Conservation (phyloP, 2,113 vertebrate species). For the Scomber scombrus region DNA sequence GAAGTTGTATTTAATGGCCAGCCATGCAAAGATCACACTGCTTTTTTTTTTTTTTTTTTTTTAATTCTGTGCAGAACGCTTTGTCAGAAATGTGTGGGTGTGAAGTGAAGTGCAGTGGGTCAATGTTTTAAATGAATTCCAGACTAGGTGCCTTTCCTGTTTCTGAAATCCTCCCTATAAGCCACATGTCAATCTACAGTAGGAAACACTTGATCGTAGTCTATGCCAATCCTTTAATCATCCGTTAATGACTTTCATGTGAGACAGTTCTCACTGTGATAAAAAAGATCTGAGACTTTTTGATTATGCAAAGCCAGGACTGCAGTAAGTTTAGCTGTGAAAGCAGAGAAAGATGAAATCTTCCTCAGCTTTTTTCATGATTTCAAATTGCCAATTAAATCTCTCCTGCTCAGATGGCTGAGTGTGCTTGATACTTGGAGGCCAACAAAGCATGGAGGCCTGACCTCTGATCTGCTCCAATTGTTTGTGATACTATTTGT, state of each 20-base stretch:
- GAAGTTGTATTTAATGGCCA: background rate
- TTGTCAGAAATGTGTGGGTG: slow-evolving; percentile 24
- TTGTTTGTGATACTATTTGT: slow-evolving; percentile 35
- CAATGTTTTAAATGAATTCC: background rate
- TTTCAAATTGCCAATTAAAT: slow-evolving; percentile 43
- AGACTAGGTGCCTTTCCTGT: background rate
- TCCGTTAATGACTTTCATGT: slow-evolving; percentile 36
- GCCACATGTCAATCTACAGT: slow-evolving; percentile 9
- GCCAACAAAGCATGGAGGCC: background rate
- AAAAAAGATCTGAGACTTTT: slow-evolving; percentile 20
- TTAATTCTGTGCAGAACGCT: slow-evolving; percentile 19
- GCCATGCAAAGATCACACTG: slow-evolving; percentile 2
- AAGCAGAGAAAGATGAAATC: no score
- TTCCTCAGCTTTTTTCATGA: background rate
- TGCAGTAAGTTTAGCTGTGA: slow-evolving; percentile 2
- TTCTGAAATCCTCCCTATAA: background rate
- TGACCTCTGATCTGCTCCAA: slow-evolving; percentile 53
- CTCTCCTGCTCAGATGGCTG: background rate
- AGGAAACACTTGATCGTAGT: slow-evolving; percentile 3
- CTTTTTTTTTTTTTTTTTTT: background rate
- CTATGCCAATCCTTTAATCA: slow-evolving; percentile 24
- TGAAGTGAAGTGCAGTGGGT: slow-evolving; percentile 10
- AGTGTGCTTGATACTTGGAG: background rate
- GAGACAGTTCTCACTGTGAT: slow-evolving; percentile 6
- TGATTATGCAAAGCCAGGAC: slow-evolving; percentile 33